A percentile compares a stretch with the other conserved stretches of the same genome.
phyloP scores from a whole-genome alignment of 2,888 invertebrate genomes.

The Leptura quadrifasciata region DNA sequence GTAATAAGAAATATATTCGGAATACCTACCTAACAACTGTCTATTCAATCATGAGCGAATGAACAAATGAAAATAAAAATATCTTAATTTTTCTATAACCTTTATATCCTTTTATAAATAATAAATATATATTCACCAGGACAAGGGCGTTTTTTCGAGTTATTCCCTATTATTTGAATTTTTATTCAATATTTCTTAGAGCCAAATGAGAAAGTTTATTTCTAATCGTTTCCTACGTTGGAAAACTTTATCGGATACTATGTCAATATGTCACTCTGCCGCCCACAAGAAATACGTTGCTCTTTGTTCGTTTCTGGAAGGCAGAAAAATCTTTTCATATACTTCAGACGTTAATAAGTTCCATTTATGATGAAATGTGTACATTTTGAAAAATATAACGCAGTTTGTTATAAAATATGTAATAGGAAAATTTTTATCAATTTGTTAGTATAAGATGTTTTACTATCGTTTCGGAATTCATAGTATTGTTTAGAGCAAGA shows the following conservation, averaged over 20 bases:
- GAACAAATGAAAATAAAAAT: no score
- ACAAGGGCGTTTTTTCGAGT: no score
- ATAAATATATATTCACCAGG: no score
- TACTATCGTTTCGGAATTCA: no score
- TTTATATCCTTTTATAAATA: no score
- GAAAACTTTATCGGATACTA: conserved; percentile 55
- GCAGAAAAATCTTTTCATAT: conserved; percentile 47
- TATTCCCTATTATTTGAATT: background rate
- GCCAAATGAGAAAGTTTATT: conserved; percentile 50
- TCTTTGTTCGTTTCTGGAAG: conserved; percentile 41
- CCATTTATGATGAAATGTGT: conserved; percentile 22
- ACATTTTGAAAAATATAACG: conserved; percentile 3
- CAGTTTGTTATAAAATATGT: background rate
- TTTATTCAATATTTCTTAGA: conserved; percentile 7
- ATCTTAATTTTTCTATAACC: no score
- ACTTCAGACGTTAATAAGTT: conserved; percentile 37
- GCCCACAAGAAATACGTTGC: conserved; percentile 53
- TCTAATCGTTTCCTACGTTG: conserved; percentile 47
- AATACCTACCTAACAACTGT: no score
- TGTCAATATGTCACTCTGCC: conserved; percentile 52
- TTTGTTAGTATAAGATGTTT: no score
- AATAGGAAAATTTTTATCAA: background rate
- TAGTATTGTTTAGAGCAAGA: no score
- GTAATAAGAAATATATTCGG: no score
- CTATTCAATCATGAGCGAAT: no score